Percentiles rank a stretch among this genome's conserved stretches.
These are phyloP conservation scores for Masticophis lateralis DNA, from an alignment of 2,797 vertebrate genomes.

Conservation along the genomic window DNA sequence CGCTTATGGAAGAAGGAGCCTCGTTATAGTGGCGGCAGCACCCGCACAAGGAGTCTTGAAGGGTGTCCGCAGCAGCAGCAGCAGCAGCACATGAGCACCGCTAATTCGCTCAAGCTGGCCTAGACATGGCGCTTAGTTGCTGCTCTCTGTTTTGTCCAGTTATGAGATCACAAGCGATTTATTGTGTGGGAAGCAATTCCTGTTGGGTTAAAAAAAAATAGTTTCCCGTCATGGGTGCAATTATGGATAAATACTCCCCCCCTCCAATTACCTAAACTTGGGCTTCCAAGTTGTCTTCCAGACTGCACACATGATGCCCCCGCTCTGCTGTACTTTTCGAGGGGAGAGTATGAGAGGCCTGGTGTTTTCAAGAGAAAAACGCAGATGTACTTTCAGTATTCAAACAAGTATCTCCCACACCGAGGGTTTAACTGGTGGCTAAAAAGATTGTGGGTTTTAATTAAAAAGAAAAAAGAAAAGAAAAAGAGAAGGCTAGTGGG, in stretches of 20 bases:
- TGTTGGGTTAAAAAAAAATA: neutral
- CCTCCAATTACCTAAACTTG: too few species aligned
- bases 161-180: neutral
- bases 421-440: neutral
- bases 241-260: too few species aligned
- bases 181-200: neutral
- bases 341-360: neutral
- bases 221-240: too few species aligned
- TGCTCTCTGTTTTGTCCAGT: neutral
- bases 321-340: neutral
- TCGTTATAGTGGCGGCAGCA: neutral
- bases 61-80: neutral
- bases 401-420: neutral
- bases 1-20: neutral
- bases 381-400: neutral
- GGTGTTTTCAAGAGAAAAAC: neutral
- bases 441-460: neutral
- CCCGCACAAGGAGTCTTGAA: slow-evolving; percentile 3
- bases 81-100: neutral
- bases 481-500: neutral
- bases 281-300: neutral
- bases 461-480: neutral
- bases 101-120: neutral
- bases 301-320: neutral
- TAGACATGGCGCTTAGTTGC: neutral